A percentile compares a stretch with the other conserved stretches of the same genome.
Conservation (phyloP, 2,888 invertebrate species). For the Nephrotoma appendiculata region DNA sequence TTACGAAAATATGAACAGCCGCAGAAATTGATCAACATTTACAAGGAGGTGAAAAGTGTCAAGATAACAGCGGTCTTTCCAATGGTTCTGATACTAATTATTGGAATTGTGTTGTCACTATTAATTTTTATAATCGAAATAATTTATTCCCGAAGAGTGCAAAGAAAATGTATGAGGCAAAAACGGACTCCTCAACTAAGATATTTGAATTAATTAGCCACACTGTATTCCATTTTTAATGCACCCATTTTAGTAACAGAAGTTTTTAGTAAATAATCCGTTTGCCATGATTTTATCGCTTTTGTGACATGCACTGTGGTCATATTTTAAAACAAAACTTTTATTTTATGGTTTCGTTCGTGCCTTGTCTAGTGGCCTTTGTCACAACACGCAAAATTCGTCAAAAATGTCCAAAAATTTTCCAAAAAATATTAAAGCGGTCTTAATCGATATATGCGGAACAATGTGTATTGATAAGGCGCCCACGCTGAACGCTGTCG, state of each 20-base stretch:
- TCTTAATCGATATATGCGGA: slow-evolving; percentile 68
- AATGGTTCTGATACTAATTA: neutral
- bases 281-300: neutral
- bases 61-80: neutral
- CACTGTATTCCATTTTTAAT: neutral
- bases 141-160: neutral
- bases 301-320: neutral
- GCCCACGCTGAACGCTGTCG: slow-evolving; percentile 49
- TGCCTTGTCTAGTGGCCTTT: neutral
- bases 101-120: neutral
- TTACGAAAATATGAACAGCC: neutral
- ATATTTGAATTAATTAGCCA: neutral
- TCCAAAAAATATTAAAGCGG: slow-evolving; percentile 28
- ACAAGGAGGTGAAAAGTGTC: neutral
- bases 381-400: neutral
- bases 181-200: neutral
- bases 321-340: neutral
- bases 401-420: neutral
- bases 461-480: slow-evolving; percentile 64
- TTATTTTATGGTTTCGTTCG: neutral
- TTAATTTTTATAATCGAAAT: neutral
- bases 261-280: neutral
- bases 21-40: neutral
- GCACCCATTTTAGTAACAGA: neutral
- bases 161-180: neutral